Percentiles rank a stretch among this genome's conserved stretches.
Conservation (phyloP, 2,113 vertebrate species). For the Charina bottae region DNA sequence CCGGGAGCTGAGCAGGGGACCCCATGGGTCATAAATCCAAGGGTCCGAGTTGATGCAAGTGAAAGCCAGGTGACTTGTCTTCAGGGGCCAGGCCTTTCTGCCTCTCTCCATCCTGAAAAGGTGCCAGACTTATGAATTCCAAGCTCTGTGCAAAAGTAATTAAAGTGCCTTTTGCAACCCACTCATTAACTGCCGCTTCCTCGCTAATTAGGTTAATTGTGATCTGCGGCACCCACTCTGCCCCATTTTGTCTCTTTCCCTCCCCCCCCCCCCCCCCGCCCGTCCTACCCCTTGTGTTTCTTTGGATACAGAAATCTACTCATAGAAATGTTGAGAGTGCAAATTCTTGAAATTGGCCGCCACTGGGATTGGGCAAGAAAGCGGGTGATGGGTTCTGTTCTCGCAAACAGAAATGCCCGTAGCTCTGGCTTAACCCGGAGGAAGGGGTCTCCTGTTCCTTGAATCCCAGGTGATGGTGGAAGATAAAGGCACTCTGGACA, state of each 20-base stretch:
- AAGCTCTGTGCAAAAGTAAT: neutral
- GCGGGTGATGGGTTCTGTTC: neutral
- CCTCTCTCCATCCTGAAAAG: no score
- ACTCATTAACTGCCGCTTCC: constrained; percentile 29
- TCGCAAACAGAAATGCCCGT: neutral
- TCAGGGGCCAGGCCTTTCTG: no score
- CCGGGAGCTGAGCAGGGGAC: neutral
- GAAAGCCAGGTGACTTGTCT: no score
- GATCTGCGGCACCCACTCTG: neutral
- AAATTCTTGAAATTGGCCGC: neutral
- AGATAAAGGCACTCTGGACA: neutral
- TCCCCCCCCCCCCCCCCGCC: neutral
- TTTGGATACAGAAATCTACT: neutral
- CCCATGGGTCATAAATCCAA: neutral
- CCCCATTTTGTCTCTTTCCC: neutral
- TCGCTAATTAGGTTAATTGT: constrained; percentile 28
- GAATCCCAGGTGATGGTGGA: neutral
- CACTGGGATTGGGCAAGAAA: neutral
- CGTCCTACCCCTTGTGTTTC: neutral
- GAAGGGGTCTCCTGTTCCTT: no score
- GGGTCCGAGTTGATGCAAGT: no score
- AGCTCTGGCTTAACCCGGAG: neutral
- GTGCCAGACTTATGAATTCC: neutral
- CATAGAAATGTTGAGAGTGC: neutral
- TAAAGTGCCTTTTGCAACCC: constrained; percentile 10